Conservation (phyloP, 2,113 vertebrate species). For the Oreocharis arfaki region DNA sequence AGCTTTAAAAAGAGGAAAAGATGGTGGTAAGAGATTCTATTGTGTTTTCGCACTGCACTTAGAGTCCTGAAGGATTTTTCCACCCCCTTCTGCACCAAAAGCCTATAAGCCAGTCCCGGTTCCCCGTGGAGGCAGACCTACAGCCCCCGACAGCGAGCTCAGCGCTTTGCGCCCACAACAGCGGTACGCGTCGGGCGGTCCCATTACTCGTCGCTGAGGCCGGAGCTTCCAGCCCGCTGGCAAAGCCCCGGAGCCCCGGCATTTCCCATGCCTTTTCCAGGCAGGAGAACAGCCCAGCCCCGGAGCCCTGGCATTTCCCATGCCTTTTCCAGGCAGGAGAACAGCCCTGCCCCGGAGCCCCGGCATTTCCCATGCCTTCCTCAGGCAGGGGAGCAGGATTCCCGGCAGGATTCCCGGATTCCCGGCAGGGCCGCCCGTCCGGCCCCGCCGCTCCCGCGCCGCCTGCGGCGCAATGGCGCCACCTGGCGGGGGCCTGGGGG, state of each 20-base stretch:
- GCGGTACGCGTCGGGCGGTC: accelerated
- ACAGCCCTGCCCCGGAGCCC: too few relatives aligned
- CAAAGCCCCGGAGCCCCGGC: accelerated
- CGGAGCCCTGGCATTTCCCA: too few relatives aligned
- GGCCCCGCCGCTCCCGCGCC: too few relatives aligned
- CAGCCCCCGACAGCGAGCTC: not conserved
- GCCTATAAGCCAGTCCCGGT: not conserved
- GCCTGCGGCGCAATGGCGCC: not conserved
- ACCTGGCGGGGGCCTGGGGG: not conserved
- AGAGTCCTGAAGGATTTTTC: not conserved
- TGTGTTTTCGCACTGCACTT: not conserved
- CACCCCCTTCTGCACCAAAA: not conserved
- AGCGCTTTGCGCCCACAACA: accelerated
- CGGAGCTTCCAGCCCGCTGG: not conserved
- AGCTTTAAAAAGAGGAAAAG: not conserved
- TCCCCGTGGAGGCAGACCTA: too few relatives aligned
- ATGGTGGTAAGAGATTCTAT: accelerated
- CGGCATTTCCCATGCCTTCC: too few relatives aligned
- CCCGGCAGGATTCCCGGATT: too few relatives aligned
- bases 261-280: accelerated
- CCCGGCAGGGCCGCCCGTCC: too few relatives aligned
- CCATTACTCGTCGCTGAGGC: accelerated
- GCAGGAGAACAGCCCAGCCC: too few relatives aligned
- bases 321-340: too few relatives aligned
- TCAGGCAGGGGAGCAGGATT: too few relatives aligned